phyloP scores from a whole-genome alignment of 2,113 vertebrate species.

The Blennius ocellaris region DNA sequence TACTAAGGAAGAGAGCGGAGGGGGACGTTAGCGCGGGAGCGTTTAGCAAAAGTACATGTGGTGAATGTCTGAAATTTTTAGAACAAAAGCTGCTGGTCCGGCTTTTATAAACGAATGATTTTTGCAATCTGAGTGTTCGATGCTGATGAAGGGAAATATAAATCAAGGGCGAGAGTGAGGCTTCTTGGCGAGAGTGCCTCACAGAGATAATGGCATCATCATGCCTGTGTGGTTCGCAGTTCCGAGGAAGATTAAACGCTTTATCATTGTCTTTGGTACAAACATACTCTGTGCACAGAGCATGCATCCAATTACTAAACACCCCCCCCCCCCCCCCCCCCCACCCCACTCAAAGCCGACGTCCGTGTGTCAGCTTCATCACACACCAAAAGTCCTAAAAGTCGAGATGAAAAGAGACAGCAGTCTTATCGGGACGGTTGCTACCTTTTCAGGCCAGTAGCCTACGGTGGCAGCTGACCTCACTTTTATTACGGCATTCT shows the following conservation, averaged over 20 bases:
- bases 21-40: constrained; percentile 21
- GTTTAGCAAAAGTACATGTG: constrained; percentile 63
- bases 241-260: constrained; percentile 82
- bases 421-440: constrained; percentile 44
- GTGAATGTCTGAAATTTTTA: constrained; percentile 42
- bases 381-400: constrained; percentile 26
- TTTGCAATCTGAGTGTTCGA: constrained; percentile 71
- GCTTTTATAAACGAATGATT: constrained; percentile 77
- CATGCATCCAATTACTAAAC: constrained; percentile 60
- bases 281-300: constrained; percentile 44
- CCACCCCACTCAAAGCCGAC: constrained; percentile 46
- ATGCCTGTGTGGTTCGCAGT: constrained; percentile 67
- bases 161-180: constrained; percentile 70
- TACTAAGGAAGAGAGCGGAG: constrained; percentile 25
- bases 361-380: constrained; percentile 38
- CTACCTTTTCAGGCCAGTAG: constrained; percentile 55
- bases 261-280: constrained; percentile 80
- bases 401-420: constrained; percentile 43
- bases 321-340: neutral
- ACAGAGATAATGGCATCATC: constrained; percentile 77
- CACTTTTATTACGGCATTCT: constrained; percentile 65
- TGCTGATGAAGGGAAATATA: constrained; percentile 78
- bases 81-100: constrained; percentile 55
- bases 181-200: constrained; percentile 59
- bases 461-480: constrained; percentile 64